Percentiles rank a stretch among this genome's conserved stretches.
phyloP scores from a whole-genome alignment of 2,888 invertebrate species.

The Seira ritae region DNA sequence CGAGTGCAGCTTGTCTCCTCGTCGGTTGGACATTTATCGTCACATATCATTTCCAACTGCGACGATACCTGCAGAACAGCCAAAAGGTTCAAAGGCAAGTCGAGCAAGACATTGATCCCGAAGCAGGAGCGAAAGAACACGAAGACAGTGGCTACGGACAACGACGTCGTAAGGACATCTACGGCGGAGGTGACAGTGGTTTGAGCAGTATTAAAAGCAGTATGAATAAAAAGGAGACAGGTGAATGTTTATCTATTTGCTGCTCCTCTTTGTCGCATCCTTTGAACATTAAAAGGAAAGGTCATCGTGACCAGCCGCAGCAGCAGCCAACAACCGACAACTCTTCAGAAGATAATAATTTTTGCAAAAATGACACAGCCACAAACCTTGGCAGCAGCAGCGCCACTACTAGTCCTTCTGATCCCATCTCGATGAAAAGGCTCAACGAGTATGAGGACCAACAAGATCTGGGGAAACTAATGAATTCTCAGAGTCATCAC shows the following conservation, averaged over 20 bases:
- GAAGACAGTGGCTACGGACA: constrained; percentile 32
- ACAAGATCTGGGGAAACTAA: constrained; percentile 43
- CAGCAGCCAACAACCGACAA: constrained; percentile 13
- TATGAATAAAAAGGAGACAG: constrained; percentile 48
- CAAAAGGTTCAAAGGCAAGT: background rate
- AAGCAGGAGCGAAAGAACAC: constrained; percentile 13
- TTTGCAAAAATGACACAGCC: constrained; percentile 32
- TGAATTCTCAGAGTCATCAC: constrained; percentile 16
- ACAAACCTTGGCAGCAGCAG: constrained; percentile 41
- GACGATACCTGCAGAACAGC: background rate
- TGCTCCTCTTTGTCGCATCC: constrained; percentile 65
- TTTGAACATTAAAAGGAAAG: constrained; percentile 62
- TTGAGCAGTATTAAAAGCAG: constrained; percentile 26
- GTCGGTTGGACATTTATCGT: constrained; percentile 56
- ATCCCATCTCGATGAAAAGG: constrained; percentile 21
- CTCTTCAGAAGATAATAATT: constrained; percentile 27
- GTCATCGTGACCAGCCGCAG: constrained; percentile 25
- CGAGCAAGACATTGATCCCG: constrained; percentile 9
- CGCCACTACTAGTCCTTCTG: background rate
- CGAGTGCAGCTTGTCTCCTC: constrained; percentile 66
- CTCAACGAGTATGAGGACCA: constrained; percentile 50
- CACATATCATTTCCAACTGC: constrained; percentile 33
- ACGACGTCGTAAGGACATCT: too few relatives aligned
- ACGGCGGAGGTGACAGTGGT: background rate
- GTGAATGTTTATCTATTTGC: constrained; percentile 59